Evolutionary conservation across 92 coral and sea anemone genomes (phyloP), one percentile per base, ranked within the genome.

Genomic region (Parazoanthus swiftii): DNA sequence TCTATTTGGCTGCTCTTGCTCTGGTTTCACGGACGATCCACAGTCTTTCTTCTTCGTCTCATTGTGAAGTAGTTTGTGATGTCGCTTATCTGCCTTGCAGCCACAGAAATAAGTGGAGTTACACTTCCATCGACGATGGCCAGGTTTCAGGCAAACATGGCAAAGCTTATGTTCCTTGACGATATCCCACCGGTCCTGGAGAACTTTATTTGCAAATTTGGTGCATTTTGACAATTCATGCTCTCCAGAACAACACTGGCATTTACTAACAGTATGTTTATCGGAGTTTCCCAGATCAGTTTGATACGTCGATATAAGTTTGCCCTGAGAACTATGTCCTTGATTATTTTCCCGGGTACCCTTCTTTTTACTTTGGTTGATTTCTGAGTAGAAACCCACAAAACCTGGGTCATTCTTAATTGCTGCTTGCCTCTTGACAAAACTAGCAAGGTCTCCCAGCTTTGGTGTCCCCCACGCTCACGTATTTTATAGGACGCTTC

Each of bases 391-490:
- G 7, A 85, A 46, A 65, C 76, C 80, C 18, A 78, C 86, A 44
- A 89, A 91, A 16, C 80, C 88, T 15, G 92, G 94, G 76, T 91
- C 88, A 81, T 77, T 91, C 83, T 89, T 91, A 14, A 89, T 91
- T 38, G 94, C 92, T 36, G 88, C 94, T 75, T 86, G 94, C 58
- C 89, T 88, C 74, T 87, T 92, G 23, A 92, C 91, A 81, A 82
- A 82, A 38, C 43, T 63, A 38, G 77, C 88, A 37, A 91, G 86
- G 73, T 91, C 92, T 63, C 67, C 65, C 48, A 92, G 42, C 59
- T 56, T 65, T 50, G 88, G 94, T 20, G 43, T 29, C 38, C 20
- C 58, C 95, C 92, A 44, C 78, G 82, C 80, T 93, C 95, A 65
- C 92, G 79, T 6, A 89, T 93, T n/a, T 63, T 26, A 74, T 85